phyloP scores from a whole-genome alignment of 2,888 invertebrate species.

The Caenorhabditis wallacei region DNA sequence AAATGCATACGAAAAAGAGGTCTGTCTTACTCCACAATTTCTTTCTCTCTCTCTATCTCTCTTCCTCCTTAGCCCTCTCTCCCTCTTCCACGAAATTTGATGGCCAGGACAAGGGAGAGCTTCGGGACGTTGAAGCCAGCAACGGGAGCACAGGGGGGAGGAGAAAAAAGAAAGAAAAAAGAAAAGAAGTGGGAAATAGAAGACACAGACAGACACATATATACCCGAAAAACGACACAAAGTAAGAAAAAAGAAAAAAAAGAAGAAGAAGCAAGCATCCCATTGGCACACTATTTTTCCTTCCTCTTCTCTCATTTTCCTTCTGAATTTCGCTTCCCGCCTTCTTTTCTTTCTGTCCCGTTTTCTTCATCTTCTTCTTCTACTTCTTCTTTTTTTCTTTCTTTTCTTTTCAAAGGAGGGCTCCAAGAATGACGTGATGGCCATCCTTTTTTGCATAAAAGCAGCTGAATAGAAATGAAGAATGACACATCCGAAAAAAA shows the following conservation, averaged over 20 bases:
- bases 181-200: conserved; percentile 27
- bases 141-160: conserved; percentile 4
- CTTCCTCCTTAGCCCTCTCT: conserved; percentile 32
- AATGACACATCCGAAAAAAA: conserved; percentile 40
- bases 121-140: conserved; percentile 10
- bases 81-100: conserved; percentile 60
- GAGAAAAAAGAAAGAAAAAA: conserved; percentile 11
- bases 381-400: conserved; percentile 16
- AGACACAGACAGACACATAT: conserved; percentile 49
- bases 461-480: conserved; percentile 26
- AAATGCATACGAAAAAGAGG: conserved; percentile 43
- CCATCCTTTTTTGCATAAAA: conserved; percentile 41
- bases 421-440: conserved; percentile 58
- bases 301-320: conserved; percentile 62
- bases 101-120: conserved; percentile 33
- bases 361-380: conserved; percentile 1
- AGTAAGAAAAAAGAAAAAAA: conserved; percentile 44
- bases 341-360: conserved; percentile 25
- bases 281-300: conserved; percentile 62
- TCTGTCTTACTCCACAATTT: conserved; percentile 27
- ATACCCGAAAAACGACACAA: conserved; percentile 55
- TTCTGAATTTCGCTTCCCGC: conserved; percentile 53
- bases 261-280: conserved; percentile 58
- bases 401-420: conserved; percentile 23
- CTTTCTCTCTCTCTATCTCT: conserved; percentile 23